Evolutionary conservation across 2,888 invertebrate genomes (phyloP).

Genomic region (Xanthia icteritia): DNA sequence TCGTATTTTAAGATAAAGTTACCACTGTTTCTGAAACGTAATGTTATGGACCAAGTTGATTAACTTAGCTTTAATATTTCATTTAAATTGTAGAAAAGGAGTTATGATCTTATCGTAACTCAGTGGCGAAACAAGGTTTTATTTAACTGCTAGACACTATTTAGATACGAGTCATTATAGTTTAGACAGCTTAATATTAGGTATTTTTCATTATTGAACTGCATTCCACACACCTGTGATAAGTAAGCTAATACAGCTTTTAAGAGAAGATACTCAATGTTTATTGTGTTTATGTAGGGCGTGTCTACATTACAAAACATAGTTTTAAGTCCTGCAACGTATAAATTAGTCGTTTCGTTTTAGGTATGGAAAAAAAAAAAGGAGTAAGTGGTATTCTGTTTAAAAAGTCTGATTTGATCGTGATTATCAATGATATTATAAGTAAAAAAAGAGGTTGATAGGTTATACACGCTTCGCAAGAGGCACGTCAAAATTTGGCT

Average conservation of each 20-base stretch:
- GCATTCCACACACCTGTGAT: not conserved
- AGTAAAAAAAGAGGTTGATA: too few species aligned
- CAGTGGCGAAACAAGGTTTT: not conserved
- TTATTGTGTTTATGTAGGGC: not conserved
- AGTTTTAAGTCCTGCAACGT: conserved; percentile 3
- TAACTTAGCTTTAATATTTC: conserved; percentile 3
- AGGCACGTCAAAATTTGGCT: too few species aligned
- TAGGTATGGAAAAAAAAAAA: too few species aligned
- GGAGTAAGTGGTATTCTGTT: too few species aligned
- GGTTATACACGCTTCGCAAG: too few species aligned
- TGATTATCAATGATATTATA: too few species aligned
- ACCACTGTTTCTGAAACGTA: conserved; percentile 7
- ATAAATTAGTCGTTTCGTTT: conserved; percentile 1
- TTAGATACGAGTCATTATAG: not conserved
- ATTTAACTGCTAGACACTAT: not conserved
- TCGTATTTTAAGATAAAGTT: conserved; percentile 8
- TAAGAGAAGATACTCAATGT: conserved; percentile 1
- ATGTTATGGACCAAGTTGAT: conserved; percentile 5
- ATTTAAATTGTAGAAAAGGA: not conserved
- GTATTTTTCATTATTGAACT: not conserved
- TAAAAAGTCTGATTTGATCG: too few species aligned
- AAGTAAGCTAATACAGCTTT: conserved; percentile 19
- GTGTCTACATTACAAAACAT: too few species aligned
- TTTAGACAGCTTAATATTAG: conserved; percentile 1
- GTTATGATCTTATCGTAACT: not conserved